Evolutionary conservation across 2,888 invertebrate species (phyloP), one percentile per base, ranked within the genome.

Genomic region (Strigamia transsilvanica): DNA sequence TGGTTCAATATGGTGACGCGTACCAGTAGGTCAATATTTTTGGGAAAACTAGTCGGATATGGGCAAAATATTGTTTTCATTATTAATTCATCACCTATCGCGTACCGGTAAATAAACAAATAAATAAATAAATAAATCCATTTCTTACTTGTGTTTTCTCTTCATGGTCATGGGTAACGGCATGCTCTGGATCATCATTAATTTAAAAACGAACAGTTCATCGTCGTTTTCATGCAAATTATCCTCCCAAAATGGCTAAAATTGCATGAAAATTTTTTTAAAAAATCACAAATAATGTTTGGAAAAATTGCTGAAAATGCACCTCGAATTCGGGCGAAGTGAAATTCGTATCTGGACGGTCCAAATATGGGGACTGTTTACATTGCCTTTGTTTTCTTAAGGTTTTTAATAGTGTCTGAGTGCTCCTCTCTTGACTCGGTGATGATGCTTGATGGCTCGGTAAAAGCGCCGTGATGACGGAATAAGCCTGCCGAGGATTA

Each of bases 141-240:
- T 3, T 9, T 15, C 56, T 56, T 18, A 82, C 82, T 79, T 61
- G 27, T 82, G 79, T 51, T 80, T 51, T 61, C 66, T 80, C 15
- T 80, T 82, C 38, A 38, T 42, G 21, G 82, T 46, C 82, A 82
- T 82, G 6, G 82, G 73, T 12, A 79, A 18, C 5, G 73, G 42
- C 82, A 82, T 82, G 32, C 80, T 42, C 56, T 66, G 23, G 18
- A 82, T 61, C 41, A 79, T 34, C 61, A 80, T 80, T 38, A 82
- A 41, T 27, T 80, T 78, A 23, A 46, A 38, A 18, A 80, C 15
- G 27, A 61, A 79, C 1, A 34, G 42, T 9, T 79, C 56, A 6
- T 82, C 80, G 10, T 82, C 80, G n/a, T 66, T 46, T n/a, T 21
- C 80, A 9, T 32, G 15, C 21, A 51, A n/a, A 27, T 82, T 79